Percentiles rank a stretch among this genome's conserved stretches.
Conservation (phyloP, 1,140 invertebrate genomes). For the Eciton burchellii region DNA sequence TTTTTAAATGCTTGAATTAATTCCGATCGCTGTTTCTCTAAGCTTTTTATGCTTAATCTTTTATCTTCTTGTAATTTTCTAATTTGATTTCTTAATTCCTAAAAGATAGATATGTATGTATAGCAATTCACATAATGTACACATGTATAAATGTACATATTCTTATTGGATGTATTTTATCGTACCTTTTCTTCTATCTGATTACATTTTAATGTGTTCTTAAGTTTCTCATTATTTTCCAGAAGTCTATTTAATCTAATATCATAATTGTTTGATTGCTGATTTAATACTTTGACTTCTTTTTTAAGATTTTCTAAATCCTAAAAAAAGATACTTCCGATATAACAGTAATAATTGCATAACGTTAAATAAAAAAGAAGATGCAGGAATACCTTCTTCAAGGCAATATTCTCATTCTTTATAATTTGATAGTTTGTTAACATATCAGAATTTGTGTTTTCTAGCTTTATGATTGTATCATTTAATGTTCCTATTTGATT, state of each 20-base stretch:
- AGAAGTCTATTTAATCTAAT: slow-evolving; percentile 83
- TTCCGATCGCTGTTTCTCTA: slow-evolving; percentile 85
- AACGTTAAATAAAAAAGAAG: not conserved
- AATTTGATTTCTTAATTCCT: slow-evolving; percentile 84
- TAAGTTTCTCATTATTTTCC: slow-evolving; percentile 85
- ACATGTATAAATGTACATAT: not conserved
- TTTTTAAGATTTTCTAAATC: slow-evolving; percentile 84
- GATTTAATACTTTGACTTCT: slow-evolving; percentile 81
- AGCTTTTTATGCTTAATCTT: slow-evolving; percentile 78
- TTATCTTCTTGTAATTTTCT: slow-evolving; percentile 82
- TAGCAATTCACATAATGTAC: no score
- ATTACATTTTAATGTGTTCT: slow-evolving; percentile 79
- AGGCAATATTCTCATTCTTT: slow-evolving; percentile 80
- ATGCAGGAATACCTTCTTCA: slow-evolving; percentile 82
- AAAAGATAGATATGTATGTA: slow-evolving; percentile 5
- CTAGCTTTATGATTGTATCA: slow-evolving; percentile 82
- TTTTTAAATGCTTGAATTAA: slow-evolving; percentile 85
- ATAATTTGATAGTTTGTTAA: slow-evolving; percentile 80
- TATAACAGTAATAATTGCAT: slow-evolving; percentile 27
- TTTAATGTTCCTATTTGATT: slow-evolving; percentile 78
- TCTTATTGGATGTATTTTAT: not conserved
- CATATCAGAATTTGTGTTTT: slow-evolving; percentile 74
- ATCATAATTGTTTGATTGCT: slow-evolving; percentile 80
- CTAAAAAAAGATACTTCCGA: slow-evolving; percentile 65
- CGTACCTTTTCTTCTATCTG: slow-evolving; percentile 85